A percentile compares a stretch with the other conserved stretches of the same genome.
Evolutionary conservation across 1,140 invertebrate genomes (phyloP).

Genomic region (Drosophila bocqueti): DNA sequence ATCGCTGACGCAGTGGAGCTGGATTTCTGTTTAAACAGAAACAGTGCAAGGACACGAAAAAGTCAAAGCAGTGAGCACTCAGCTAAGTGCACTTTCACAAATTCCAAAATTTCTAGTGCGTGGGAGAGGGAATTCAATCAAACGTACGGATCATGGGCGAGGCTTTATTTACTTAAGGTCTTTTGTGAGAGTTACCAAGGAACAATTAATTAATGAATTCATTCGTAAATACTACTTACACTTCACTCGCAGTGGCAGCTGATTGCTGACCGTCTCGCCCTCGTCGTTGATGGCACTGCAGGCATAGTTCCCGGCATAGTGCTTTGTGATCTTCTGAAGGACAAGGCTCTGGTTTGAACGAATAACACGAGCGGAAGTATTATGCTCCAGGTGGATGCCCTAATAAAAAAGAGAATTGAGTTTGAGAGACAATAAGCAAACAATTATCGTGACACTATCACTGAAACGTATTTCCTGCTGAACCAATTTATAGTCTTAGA

Average conservation of each 20-base stretch:
- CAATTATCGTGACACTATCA: not conserved
- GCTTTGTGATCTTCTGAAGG: constrained; percentile 92
- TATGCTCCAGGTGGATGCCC: constrained; percentile 91
- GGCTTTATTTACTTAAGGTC: not conserved
- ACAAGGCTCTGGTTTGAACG: constrained; percentile 94
- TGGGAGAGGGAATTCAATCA: not conserved
- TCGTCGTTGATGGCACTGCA: constrained; percentile 92
- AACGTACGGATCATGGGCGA: not conserved
- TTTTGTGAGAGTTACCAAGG: not conserved
- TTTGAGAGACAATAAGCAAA: not conserved
- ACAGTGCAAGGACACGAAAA: not conserved
- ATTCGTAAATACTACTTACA: constrained; percentile 88
- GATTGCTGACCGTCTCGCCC: constrained; percentile 92
- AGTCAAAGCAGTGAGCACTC: constrained; percentile 5
- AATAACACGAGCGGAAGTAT: constrained; percentile 91
- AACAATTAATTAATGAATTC: not conserved
- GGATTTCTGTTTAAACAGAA: constrained; percentile 32
- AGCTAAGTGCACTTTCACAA: not conserved
- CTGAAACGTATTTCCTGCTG: no score
- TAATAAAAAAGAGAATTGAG: constrained; percentile 75
- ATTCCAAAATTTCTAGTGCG: not conserved
- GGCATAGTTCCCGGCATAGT: constrained; percentile 92
- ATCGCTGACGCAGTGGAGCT: constrained; percentile 48
- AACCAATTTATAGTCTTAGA: no score
- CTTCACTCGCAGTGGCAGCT: constrained; percentile 92